These are phyloP conservation scores for Euplexia lucipara DNA, from an alignment of 2,888 invertebrate genomes.

Conservation along the genomic window DNA sequence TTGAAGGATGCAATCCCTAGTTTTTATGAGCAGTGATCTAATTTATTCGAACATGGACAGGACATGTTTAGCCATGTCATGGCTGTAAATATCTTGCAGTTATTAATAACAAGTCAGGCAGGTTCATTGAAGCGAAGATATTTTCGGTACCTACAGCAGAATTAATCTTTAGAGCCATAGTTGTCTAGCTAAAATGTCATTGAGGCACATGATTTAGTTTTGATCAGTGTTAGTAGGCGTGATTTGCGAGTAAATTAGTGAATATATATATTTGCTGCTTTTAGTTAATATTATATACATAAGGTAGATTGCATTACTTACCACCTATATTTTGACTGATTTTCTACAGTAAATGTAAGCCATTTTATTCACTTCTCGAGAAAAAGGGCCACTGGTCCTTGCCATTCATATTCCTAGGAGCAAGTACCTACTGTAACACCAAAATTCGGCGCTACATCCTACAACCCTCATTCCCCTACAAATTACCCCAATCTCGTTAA, in stretches of 20 bases:
- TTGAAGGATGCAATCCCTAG: constrained; percentile 55
- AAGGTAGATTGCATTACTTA: too few relatives aligned
- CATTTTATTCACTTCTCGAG: background rate
- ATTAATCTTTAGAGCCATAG: constrained; percentile 18
- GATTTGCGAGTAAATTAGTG: constrained; percentile 1
- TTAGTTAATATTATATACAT: background rate
- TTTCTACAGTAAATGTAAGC: too few relatives aligned
- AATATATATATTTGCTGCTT: constrained; percentile 15
- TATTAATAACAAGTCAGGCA: constrained; percentile 39
- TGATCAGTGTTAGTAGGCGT: constrained; percentile 4
- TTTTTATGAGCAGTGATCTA: constrained; percentile 59
- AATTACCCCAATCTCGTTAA: constrained; percentile 54
- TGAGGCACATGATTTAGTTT: constrained; percentile 13
- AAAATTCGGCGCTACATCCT: constrained; percentile 22
- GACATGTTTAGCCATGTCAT: constrained; percentile 45
- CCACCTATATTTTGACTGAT: too few relatives aligned
- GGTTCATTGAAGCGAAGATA: constrained; percentile 21
- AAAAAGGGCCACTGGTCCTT: background rate
- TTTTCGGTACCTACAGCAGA: constrained; percentile 10
- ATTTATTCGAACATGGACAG: constrained; percentile 55
- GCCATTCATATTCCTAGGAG: background rate
- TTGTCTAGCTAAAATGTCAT: constrained; percentile 35
- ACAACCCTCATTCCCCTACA: constrained; percentile 29
- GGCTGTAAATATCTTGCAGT: constrained; percentile 42
- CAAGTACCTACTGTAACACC: background rate